These are phyloP conservation scores for Prosapia bicincta DNA, from an alignment of 2,888 invertebrate genomes.

Conservation along the genomic window DNA sequence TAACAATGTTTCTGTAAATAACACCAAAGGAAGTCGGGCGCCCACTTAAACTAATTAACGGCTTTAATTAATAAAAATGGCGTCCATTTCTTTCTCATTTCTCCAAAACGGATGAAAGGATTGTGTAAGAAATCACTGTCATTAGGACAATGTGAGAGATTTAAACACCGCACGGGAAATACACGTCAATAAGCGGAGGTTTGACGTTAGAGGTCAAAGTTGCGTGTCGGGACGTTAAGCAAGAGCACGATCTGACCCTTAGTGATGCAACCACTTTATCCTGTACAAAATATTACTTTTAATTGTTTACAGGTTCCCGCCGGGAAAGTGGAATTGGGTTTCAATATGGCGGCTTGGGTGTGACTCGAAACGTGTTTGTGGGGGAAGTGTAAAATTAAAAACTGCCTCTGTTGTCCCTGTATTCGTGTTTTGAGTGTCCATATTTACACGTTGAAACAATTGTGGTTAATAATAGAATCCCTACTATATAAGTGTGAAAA, in stretches of 20 bases:
- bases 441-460: too few species aligned
- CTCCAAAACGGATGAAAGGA: not conserved
- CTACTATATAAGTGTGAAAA: too few species aligned
- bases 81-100: too few species aligned
- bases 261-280: conserved; percentile 3
- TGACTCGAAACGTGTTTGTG: too few species aligned
- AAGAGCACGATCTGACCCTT: conserved; percentile 21
- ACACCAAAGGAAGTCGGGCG: too few species aligned
- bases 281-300: not conserved
- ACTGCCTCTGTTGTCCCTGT: too few species aligned
- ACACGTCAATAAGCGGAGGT: conserved; percentile 4
- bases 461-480: too few species aligned
- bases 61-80: too few species aligned
- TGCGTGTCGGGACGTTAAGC: conserved; percentile 15
- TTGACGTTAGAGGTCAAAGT: conserved; percentile 24
- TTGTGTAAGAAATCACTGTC: not conserved
- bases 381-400: too few species aligned
- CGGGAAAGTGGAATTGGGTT: not conserved
- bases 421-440: too few species aligned
- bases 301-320: not conserved
- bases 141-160: not conserved
- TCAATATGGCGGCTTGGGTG: not conserved
- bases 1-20: too few species aligned
- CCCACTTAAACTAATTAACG: too few species aligned
- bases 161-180: not conserved